Base-by-base conservation (phyloP, 2,888 invertebrate species). In the Aplocera efformata region DNA sequence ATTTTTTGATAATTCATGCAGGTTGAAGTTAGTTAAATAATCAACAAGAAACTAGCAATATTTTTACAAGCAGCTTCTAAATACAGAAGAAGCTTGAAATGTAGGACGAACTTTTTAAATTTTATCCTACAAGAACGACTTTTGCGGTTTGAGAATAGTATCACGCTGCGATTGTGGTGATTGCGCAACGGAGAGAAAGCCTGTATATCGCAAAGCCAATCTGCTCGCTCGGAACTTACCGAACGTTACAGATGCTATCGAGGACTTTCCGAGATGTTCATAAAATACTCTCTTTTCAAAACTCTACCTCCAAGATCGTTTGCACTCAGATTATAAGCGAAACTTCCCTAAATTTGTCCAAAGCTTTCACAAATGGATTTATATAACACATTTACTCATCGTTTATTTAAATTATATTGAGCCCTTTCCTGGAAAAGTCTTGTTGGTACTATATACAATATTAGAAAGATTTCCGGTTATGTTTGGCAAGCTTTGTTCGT, bases 121-220 rank as follows among this genome's bases (percentile, higher is more conserved):
- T 44, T 51, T 44, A 27, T 39, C 34, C 25, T 37, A 21, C 38
- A 32, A 54, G 48, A 50, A 46, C 46, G 48, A 44, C 35, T 33
- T 42, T 51, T 48, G 52, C 39, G 54, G 50, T 29, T 47, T 28
- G 52, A 37, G 42, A 44, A 35, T 40, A 40, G 43, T 41, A 45
- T 48, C 51, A 55, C 48, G 52, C 48, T 28, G 44, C 13, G 26
- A 52, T 37, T 40, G 51, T 34, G 40, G 48, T 28, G 42, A 52
- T 50, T 52, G 49, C 48, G 44, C 44, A 50, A 50, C 42, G 32
- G 42, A 26, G 23, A 36, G 40, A 38, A 38, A 41, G 38, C 32
- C 48, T 48, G 23, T 30, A 27, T 48, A 48, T 46, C 45, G 42
- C 42, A 42, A 42, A 35, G 42, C 42, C 43, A 47, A 48, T 50